Conservation (phyloP, 2,113 vertebrate genomes). For the Limanda limanda region DNA sequence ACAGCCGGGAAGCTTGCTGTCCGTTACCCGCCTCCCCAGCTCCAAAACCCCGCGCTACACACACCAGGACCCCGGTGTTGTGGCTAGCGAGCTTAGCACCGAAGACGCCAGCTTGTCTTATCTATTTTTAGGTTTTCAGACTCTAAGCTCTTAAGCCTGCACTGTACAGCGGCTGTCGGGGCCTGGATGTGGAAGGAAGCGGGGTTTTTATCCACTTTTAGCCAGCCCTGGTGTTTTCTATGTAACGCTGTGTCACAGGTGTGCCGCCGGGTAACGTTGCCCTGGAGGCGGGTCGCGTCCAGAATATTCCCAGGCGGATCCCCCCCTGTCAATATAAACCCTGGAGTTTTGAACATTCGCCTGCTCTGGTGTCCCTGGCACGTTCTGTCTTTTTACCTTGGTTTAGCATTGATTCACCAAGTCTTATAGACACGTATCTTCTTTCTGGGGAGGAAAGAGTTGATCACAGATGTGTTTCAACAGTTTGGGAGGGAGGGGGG, state of each 20-base stretch:
- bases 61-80: background rate
- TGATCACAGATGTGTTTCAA: conserved; percentile 18
- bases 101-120: conserved; percentile 56
- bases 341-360: background rate
- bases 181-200: background rate
- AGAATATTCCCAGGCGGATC: background rate
- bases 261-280: conserved; percentile 22
- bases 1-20: background rate
- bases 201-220: conserved; percentile 13
- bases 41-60: background rate
- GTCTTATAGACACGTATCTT: background rate
- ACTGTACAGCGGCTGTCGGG: conserved; percentile 6
- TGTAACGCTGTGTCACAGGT: conserved; percentile 47
- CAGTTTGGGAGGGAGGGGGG: no score
- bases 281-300: no score
- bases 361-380: no score
- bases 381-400: background rate
- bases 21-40: background rate
- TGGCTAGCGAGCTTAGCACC: conserved; percentile 39
- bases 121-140: conserved; percentile 68
- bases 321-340: conserved; percentile 27
- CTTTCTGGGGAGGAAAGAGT: background rate
- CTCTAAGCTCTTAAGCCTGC: conserved; percentile 65
- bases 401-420: background rate
- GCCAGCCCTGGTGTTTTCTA: conserved; percentile 4